Evolutionary conservation across 2,113 vertebrate genomes (phyloP).

Genomic region (Sorex araneus): DNA sequence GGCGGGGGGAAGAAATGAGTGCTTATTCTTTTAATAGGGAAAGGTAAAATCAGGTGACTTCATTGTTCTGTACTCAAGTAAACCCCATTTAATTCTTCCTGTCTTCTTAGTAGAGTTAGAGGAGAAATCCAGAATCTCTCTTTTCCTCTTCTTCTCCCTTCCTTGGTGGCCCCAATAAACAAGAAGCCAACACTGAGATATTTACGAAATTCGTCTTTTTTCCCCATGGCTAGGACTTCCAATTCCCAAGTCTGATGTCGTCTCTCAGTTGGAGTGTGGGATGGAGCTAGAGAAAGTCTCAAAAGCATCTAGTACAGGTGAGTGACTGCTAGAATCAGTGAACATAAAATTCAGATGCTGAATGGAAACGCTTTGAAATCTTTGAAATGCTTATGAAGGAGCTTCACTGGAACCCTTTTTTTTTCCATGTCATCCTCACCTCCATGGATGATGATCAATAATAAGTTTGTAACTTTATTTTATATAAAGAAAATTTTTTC

Average conservation of each 20-base stretch:
- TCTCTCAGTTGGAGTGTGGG: slow-evolving; percentile 67
- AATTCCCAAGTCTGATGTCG: slow-evolving; percentile 70
- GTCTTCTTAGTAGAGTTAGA: background rate
- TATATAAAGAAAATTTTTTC: slow-evolving; percentile 13
- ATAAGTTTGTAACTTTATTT: slow-evolving; percentile 28
- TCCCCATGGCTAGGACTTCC: slow-evolving; percentile 70
- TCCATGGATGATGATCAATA: slow-evolving; percentile 7
- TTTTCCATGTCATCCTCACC: background rate
- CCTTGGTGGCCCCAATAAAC: background rate
- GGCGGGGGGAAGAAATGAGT: no score
- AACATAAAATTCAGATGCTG: background rate
- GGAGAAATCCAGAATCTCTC: slow-evolving; percentile 13
- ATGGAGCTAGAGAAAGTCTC: slow-evolving; percentile 56
- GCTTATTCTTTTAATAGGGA: background rate
- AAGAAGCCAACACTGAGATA: background rate
- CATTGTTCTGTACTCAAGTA: background rate
- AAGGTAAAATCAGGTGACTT: slow-evolving; percentile 15
- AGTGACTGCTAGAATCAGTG: slow-evolving; percentile 16
- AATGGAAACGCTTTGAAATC: background rate
- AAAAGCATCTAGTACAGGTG: slow-evolving; percentile 52
- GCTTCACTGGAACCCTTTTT: background rate
- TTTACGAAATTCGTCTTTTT: slow-evolving; percentile 26
- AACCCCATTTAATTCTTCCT: background rate
- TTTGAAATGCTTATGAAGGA: background rate
- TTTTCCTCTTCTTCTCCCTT: background rate